A percentile compares a stretch with the other conserved stretches of the same genome.
These are phyloP conservation scores for Azemiops feae DNA, from an alignment of 2,113 vertebrate genomes.

Conservation along the genomic window DNA sequence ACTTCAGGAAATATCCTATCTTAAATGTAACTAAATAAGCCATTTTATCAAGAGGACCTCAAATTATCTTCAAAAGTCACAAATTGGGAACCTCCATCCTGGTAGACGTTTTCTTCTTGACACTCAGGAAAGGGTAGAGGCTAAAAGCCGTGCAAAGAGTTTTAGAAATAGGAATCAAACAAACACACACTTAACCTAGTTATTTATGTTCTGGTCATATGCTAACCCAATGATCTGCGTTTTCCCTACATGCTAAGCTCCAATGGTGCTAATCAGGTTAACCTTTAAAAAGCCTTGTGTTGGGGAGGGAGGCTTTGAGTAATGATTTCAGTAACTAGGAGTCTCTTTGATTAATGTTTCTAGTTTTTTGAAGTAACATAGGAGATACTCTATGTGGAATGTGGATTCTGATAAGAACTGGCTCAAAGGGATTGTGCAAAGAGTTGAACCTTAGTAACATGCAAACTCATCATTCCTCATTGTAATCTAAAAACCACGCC, in stretches of 20 bases:
- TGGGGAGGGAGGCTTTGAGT: neutral
- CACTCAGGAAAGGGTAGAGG: slow-evolving; percentile 59
- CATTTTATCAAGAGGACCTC: neutral
- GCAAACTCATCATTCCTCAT: too few species aligned
- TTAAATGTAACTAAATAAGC: too few species aligned
- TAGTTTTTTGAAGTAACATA: too few species aligned
- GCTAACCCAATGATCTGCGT: neutral
- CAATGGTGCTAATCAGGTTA: neutral
- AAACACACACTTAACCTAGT: neutral
- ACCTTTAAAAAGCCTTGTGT: neutral
- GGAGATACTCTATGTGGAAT: too few species aligned
- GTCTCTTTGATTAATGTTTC: neutral
- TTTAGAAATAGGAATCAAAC: accelerated
- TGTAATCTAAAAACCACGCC: too few species aligned
- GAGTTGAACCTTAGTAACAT: too few species aligned
- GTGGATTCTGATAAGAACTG: too few species aligned
- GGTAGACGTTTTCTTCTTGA: neutral
- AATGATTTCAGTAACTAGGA: neutral
- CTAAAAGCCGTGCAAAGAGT: neutral
- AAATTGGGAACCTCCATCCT: too few species aligned
- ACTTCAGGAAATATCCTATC: too few species aligned
- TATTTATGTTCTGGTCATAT: neutral
- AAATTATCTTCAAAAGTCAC: neutral
- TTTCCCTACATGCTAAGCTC: neutral
- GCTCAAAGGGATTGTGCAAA: too few species aligned